Evolutionary conservation across 2,888 invertebrate species (phyloP).

Genomic region (Adelognathus sp.): DNA sequence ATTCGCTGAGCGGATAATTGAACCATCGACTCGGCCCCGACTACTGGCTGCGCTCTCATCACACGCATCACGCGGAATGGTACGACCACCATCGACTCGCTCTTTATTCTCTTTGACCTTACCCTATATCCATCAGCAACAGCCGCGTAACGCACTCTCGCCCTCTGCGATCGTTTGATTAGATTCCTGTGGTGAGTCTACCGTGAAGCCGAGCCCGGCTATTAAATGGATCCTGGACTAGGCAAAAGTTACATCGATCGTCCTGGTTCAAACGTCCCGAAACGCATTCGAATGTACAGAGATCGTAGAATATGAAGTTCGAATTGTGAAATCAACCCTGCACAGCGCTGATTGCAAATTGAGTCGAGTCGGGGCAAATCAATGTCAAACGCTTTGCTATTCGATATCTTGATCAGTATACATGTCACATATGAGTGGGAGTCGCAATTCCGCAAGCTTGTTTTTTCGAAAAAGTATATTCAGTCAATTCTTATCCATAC

Average conservation of each 20-base stretch:
- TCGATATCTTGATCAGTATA: too few species aligned
- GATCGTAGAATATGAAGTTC: too few species aligned
- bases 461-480: too few species aligned
- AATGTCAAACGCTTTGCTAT: too few species aligned
- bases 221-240: neutral
- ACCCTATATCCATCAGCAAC: slow-evolving; percentile 2
- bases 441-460: too few species aligned
- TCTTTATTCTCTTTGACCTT: slow-evolving; percentile 34
- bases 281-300: neutral
- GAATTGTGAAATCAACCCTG: too few species aligned
- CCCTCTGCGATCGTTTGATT: slow-evolving; percentile 20
- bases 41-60: neutral
- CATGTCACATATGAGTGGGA: too few species aligned
- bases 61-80: neutral
- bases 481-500: too few species aligned
- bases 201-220: neutral
- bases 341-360: too few species aligned
- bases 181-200: neutral
- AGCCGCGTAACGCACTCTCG: slow-evolving; percentile 7
- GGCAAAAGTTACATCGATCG: neutral
- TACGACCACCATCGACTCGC: slow-evolving; percentile 8
- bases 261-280: neutral
- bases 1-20: slow-evolving; percentile 14
- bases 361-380: too few species aligned
- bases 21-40: slow-evolving; percentile 3